phyloP scores from a whole-genome alignment of 2,113 vertebrate genomes.

The Hippolais icterina region DNA sequence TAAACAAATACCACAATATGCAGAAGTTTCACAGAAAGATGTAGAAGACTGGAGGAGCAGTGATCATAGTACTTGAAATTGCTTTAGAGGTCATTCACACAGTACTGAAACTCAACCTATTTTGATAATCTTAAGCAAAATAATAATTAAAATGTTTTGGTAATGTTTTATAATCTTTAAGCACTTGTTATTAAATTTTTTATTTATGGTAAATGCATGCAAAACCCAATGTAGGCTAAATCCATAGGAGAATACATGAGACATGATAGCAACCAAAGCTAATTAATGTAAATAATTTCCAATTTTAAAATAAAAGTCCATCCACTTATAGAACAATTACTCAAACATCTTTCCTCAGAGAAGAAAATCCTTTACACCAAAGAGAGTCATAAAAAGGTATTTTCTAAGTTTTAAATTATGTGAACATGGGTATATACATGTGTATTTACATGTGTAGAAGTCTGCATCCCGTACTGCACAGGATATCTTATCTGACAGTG shows the following conservation, averaged over 20 bases:
- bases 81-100: not conserved
- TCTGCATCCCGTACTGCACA: not conserved
- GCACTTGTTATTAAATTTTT: not conserved
- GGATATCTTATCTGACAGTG: not conserved
- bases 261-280: not conserved
- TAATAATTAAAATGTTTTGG: not conserved
- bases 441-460: not conserved
- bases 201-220: not conserved
- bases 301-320: not conserved
- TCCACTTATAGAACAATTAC: not conserved
- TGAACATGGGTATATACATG: not conserved
- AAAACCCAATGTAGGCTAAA: not conserved
- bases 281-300: not conserved
- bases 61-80: not conserved
- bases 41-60: not conserved
- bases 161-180: not conserved
- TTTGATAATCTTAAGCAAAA: not conserved
- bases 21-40: not conserved
- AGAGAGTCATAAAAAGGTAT: not conserved
- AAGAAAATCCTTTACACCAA: not conserved
- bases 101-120: not conserved
- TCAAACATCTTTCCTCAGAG: not conserved
- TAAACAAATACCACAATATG: not conserved
- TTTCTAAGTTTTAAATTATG: not conserved
- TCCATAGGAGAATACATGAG: not conserved